phyloP scores from a whole-genome alignment of 2,797 vertebrate species.

The Chrosomus eos region DNA sequence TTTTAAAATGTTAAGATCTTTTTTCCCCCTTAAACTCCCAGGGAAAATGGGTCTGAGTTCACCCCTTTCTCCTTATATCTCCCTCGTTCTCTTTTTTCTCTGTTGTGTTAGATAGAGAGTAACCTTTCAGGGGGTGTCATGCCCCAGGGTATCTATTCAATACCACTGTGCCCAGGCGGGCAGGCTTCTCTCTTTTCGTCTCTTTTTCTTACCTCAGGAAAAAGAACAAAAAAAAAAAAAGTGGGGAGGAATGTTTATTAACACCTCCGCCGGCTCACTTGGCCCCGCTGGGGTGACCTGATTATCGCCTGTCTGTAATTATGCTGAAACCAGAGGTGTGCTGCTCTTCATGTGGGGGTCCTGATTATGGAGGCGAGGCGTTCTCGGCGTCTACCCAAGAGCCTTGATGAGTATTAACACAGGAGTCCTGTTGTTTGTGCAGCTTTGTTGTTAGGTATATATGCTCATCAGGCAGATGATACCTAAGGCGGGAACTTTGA shows the following conservation, averaged over 20 bases:
- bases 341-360: constrained; percentile 55
- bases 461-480: constrained; percentile 49
- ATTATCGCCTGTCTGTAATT: constrained; percentile 83
- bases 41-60: constrained; percentile 65
- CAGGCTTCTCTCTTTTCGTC: constrained; percentile 56
- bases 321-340: constrained; percentile 75
- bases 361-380: constrained; percentile 58
- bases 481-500: constrained; percentile 52
- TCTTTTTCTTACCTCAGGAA: constrained; percentile 78
- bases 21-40: constrained; percentile 69
- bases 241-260: constrained; percentile 80
- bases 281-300: constrained; percentile 80
- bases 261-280: constrained; percentile 75
- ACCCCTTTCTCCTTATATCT: constrained; percentile 42
- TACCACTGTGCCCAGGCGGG: constrained; percentile 35
- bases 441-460: constrained; percentile 58
- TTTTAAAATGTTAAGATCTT: constrained; percentile 72
- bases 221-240: constrained; percentile 75
- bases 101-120: constrained; percentile 59
- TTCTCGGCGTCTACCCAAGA: constrained; percentile 58
- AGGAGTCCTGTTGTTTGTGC: constrained; percentile 51
- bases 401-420: constrained; percentile 53
- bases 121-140: constrained; percentile 54
- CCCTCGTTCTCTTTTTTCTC: constrained; percentile 40
- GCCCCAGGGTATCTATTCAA: constrained; percentile 53